These are phyloP conservation scores for Ceraclea dissimilis DNA, from an alignment of 2,888 invertebrate species.

Conservation along the genomic window DNA sequence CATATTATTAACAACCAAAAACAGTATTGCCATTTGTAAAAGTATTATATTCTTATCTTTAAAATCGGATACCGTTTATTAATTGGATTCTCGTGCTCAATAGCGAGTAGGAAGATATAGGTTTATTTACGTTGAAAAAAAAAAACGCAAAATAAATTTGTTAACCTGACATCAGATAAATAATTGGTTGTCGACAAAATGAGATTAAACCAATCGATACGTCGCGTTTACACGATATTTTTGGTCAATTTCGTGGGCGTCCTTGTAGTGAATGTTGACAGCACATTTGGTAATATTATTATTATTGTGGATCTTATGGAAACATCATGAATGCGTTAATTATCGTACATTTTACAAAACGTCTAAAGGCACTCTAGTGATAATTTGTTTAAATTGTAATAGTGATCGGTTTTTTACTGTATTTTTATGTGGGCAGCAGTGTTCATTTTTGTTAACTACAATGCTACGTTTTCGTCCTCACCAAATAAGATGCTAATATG, in stretches of 20 bases:
- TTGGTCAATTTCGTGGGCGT: slow-evolving; percentile 1
- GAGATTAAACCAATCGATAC: background rate
- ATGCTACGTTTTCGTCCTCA: too few relatives aligned
- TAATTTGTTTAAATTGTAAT: background rate
- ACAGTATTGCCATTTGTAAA: background rate
- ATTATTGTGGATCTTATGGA: background rate
- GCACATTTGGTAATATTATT: background rate
- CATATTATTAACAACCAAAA: too few relatives aligned
- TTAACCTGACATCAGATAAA: background rate
- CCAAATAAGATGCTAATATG: too few relatives aligned
- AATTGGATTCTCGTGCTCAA: background rate
- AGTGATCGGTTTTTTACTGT: background rate
- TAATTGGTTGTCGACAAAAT: background rate
- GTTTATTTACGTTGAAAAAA: too few relatives aligned
- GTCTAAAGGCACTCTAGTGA: background rate
- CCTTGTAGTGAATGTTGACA: background rate
- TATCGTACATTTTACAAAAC: background rate
- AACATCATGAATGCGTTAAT: background rate
- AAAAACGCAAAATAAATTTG: background rate
- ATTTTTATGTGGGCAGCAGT: background rate
- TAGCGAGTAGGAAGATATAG: background rate
- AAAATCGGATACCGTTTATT: background rate
- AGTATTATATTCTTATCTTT: background rate
- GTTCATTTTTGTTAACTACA: too few relatives aligned
- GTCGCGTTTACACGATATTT: background rate